phyloP scores from a whole-genome alignment of 92 coral and sea anemone genomes.

The Siderastrea siderea region DNA sequence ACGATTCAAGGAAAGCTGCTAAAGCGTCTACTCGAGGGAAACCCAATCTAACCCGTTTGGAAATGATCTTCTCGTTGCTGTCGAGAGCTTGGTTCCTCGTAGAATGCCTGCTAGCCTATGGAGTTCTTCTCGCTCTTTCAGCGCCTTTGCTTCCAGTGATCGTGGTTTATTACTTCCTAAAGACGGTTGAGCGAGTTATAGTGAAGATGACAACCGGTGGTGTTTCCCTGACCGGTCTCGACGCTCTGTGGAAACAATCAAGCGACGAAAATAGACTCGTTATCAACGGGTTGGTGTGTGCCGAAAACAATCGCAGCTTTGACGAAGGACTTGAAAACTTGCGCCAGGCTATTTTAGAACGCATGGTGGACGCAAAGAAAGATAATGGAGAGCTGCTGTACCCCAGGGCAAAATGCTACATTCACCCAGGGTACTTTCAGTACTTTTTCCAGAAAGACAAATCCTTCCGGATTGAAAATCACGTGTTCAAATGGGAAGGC shows the following conservation, averaged over 20 bases:
- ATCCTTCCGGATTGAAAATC: constrained; percentile 79
- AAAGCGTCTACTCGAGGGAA: neutral
- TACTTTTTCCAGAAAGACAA: constrained; percentile 86
- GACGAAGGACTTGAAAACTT: constrained; percentile 63
- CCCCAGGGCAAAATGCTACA: constrained; percentile 72
- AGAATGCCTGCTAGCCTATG: constrained; percentile 70
- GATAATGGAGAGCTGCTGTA: constrained; percentile 63
- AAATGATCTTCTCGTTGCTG: neutral
- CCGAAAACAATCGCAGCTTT: constrained; percentile 31
- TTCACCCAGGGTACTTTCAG: constrained; percentile 87
- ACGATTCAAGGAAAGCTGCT: neutral
- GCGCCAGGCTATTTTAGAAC: constrained; percentile 58
- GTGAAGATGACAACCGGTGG: constrained; percentile 49
- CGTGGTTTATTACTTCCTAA: constrained; percentile 63
- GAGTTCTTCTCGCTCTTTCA: constrained; percentile 25
- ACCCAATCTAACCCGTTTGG: neutral
- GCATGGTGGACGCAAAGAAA: constrained; percentile 71
- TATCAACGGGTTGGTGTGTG: constrained; percentile 65
- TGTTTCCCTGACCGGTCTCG: constrained; percentile 78
- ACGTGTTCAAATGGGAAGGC: constrained; percentile 84
- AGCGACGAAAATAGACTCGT: constrained; percentile 73
- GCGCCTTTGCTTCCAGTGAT: constrained; percentile 62
- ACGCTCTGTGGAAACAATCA: constrained; percentile 87
- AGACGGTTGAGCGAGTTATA: constrained; percentile 68
- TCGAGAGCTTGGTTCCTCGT: constrained; percentile 44